Percentiles rank a stretch among this genome's conserved stretches.
Evolutionary conservation across 1,140 invertebrate genomes (phyloP).

Genomic region (Lanistes nyassanus): DNA sequence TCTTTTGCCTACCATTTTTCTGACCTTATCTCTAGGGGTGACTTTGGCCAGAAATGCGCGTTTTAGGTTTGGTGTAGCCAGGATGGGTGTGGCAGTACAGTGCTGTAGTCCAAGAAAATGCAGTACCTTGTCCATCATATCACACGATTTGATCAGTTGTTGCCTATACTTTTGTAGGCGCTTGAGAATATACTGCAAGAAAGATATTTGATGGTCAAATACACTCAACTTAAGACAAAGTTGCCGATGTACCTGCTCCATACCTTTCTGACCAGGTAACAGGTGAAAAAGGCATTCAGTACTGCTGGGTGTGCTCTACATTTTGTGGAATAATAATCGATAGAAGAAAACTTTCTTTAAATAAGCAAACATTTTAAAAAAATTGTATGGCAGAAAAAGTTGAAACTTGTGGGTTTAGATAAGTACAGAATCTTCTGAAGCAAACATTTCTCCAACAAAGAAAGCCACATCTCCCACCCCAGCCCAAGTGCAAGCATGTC

Average conservation of each 20-base stretch:
- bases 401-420: too few species aligned
- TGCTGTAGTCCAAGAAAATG: slow-evolving; percentile 3
- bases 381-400: too few species aligned
- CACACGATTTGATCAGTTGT: slow-evolving; percentile 6
- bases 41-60: slow-evolving; percentile 19
- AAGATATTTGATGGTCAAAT: neutral
- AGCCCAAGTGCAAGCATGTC: too few species aligned
- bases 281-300: too few species aligned
- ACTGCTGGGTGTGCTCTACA: too few species aligned
- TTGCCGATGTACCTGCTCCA: neutral
- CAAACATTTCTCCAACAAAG: too few species aligned
- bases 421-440: too few species aligned
- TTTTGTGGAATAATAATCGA: too few species aligned
- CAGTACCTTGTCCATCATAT: neutral
- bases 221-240: neutral
- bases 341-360: too few species aligned
- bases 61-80: slow-evolving; percentile 20
- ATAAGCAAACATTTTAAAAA: too few species aligned
- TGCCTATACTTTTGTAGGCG: slow-evolving; percentile 8
- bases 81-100: neutral
- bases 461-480: too few species aligned
- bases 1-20: neutral
- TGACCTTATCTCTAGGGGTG: slow-evolving; percentile 18
- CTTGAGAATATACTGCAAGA: slow-evolving; percentile 25
- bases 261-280: neutral